Base-by-base conservation (phyloP, 2,888 invertebrate genomes). In the Trachelus iudaicus region DNA sequence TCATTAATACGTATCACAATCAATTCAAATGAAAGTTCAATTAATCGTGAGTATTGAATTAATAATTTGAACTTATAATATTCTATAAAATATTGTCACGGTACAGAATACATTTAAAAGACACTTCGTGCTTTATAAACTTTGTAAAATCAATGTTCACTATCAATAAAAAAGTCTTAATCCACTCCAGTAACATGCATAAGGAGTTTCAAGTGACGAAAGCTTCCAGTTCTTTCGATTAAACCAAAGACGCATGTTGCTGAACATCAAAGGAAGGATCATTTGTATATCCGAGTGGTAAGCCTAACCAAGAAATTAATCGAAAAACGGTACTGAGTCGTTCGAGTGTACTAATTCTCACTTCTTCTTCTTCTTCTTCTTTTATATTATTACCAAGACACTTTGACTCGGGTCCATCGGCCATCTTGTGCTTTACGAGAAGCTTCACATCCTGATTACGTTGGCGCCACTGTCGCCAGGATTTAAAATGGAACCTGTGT, bases 401-500 rank as follows among this genome's bases (percentile, higher is more conserved):
- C 74, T 71, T 73, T 76, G 34, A 71, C 31, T 71, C 31, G 76
- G 37, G 76, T 11, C 76, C 73, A 40, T 77, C 79, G 37, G 80
- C 78, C 40, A 77, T 74, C 31, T 79, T 80, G 75, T 83, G 82
- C 69, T 88, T 88, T 15, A 86, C 83, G 37, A 89, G 79, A 13
- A 89, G 78, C 76, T 83, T 84, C 4, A 91, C 84, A 13, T 89
- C 87, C 75, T 89, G 90, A 83, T 91, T 88, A 74, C 82, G 82
- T 69, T 78, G 81, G 37, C 88, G 86, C 91, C 91, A 91, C 6
- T 85, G 84, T 69, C 79, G 84, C 86, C 89, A 87, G 23, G 89
- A 88, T 81, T 87, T 88, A 79, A 82, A 89, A 77, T 91, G 89
- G 79, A 89, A 90, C 79, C 91, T 91, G 69, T 31, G 80, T 23